Percentiles rank a stretch among this genome's conserved stretches.
Evolutionary conservation across 2,797 vertebrate genomes (phyloP).

Genomic region (Pangasius larnaudii): DNA sequence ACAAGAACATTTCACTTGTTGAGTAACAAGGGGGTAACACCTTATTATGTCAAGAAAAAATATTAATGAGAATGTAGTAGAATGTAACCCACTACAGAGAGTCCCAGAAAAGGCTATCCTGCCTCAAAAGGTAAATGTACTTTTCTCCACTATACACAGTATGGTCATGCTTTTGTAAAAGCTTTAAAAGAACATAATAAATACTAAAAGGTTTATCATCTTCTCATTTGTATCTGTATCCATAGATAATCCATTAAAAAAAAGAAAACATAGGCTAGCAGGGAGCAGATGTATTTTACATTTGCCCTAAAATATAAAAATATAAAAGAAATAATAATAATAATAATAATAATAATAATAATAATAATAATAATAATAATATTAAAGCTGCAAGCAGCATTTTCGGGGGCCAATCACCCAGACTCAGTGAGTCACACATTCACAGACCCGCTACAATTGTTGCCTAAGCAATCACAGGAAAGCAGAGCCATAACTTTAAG

Average conservation of each 20-base stretch:
- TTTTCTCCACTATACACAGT: background rate
- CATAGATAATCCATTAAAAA: background rate
- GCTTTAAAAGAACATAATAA: background rate
- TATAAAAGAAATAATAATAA: background rate
- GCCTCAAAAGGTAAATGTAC: background rate
- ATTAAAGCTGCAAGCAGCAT: no score
- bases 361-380: no score
- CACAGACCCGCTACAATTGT: no score
- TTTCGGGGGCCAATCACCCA: no score
- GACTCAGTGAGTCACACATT: no score
- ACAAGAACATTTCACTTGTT: background rate
- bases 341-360: background rate
- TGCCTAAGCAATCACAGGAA: no score
- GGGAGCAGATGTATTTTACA: background rate
- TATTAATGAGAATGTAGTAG: background rate
- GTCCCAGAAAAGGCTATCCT: background rate
- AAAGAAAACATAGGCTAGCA: background rate
- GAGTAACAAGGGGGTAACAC: background rate
- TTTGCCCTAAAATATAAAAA: background rate
- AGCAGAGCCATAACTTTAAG: no score
- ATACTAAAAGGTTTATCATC: background rate
- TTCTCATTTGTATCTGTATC: background rate
- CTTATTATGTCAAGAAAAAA: background rate
- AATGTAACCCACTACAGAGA: background rate
- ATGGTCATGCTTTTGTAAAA: background rate